These are phyloP conservation scores for Agapostemon virescens DNA, from an alignment of 2,888 invertebrate genomes.

Conservation along the genomic window DNA sequence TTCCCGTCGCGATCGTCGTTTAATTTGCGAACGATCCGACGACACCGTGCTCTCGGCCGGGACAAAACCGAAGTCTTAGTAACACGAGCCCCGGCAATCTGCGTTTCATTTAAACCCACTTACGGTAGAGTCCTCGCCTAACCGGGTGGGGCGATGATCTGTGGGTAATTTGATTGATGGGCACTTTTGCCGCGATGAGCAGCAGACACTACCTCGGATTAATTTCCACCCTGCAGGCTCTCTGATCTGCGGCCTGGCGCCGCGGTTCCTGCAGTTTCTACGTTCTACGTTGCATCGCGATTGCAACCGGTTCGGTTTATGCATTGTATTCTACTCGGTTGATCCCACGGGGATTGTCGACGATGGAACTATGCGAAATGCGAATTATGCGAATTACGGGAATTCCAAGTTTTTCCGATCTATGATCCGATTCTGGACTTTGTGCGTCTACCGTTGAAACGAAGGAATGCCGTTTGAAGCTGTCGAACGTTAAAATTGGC, in stretches of 20 bases:
- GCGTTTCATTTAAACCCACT: conserved; percentile 18
- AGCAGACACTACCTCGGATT: neutral
- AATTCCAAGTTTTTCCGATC: neutral
- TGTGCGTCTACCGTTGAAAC: too few species aligned
- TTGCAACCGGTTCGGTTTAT: neutral
- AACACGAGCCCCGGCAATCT: conserved; percentile 6
- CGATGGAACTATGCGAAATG: neutral
- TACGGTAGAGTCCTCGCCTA: neutral
- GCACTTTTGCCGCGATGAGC: neutral
- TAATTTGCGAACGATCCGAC: conserved; percentile 58
- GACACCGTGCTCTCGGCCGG: conserved; percentile 2
- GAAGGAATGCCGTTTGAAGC: too few species aligned
- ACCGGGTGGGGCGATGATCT: conserved; percentile 10
- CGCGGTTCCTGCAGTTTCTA: neutral
- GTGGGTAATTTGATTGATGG: conserved; percentile 17
- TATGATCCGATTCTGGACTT: neutral
- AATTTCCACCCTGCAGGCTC: conserved; percentile 1
- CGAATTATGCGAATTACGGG: too few species aligned
- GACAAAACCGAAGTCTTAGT: conserved; percentile 8
- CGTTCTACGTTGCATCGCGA: neutral
- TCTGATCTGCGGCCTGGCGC: neutral
- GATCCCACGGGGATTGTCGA: neutral
- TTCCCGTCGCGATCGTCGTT: conserved; percentile 53
- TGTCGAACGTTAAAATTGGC: too few species aligned
- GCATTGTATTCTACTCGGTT: neutral